Conservation (phyloP, 2,113 vertebrate genomes). For the Proterorhinus semilunaris region DNA sequence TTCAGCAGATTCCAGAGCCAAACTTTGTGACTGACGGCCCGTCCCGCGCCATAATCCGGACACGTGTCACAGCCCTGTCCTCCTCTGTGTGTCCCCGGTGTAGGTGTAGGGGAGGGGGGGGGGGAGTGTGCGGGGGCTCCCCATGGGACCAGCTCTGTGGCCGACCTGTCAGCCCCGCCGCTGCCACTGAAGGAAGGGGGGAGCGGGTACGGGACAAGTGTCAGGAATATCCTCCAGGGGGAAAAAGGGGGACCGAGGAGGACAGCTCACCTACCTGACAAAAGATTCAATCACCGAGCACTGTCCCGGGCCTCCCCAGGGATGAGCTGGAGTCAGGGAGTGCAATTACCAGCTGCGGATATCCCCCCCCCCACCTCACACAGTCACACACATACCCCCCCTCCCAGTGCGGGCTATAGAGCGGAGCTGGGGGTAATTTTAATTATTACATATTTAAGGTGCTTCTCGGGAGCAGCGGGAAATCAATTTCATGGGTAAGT, state of each 20-base stretch:
- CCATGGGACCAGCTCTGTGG: conserved; percentile 80
- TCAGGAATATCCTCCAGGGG: conserved; percentile 83
- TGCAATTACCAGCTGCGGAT: conserved; percentile 91
- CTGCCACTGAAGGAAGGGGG: conserved; percentile 71
- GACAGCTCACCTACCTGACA: conserved; percentile 86
- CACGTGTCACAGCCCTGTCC: conserved; percentile 36
- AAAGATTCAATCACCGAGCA: conserved; percentile 89
- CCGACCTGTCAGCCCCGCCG: conserved; percentile 85
- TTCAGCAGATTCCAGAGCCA: conserved; percentile 30
- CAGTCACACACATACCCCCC: conserved; percentile 22
- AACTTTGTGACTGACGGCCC: conserved; percentile 36
- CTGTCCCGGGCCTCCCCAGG: conserved; percentile 68
- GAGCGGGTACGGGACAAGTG: conserved; percentile 83
- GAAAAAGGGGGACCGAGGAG: conserved; percentile 76
- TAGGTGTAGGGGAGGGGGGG: conserved; percentile 73
- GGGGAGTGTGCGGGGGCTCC: conserved; percentile 78
- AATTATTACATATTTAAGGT: conserved; percentile 69
- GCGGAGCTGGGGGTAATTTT: conserved; percentile 71
- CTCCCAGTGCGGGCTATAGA: neutral
- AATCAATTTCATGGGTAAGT: conserved; percentile 67
- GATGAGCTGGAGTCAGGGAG: conserved; percentile 72
- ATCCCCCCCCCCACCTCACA: conserved; percentile 63
- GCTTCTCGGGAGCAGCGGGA: conserved; percentile 40
- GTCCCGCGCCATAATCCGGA: conserved; percentile 49
- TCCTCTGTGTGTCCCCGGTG: conserved; percentile 52